A percentile compares a stretch with the other conserved stretches of the same genome.
These are phyloP conservation scores for Iselma pallidipennis DNA, from an alignment of 2,888 invertebrate genomes.

Conservation along the genomic window DNA sequence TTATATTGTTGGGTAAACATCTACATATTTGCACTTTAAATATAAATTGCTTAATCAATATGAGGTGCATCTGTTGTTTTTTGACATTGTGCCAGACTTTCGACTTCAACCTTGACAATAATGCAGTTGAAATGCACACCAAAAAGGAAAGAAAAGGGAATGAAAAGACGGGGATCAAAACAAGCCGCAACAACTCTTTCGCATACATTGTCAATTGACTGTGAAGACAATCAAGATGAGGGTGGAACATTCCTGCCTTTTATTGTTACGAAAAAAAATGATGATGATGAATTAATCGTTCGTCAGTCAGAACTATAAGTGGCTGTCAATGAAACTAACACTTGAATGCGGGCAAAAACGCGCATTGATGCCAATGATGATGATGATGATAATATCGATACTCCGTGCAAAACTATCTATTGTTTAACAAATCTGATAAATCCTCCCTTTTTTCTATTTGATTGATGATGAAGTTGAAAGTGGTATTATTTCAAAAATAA, in stretches of 20 bases:
- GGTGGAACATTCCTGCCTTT: not conserved
- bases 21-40: constrained; percentile 12
- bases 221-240: not conserved
- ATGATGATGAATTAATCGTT: not conserved
- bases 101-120: not conserved
- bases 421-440: not conserved
- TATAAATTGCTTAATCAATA: constrained; percentile 23
- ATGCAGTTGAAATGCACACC: not conserved
- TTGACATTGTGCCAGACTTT: not conserved
- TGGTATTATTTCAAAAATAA: not conserved
- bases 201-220: not conserved
- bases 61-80: constrained; percentile 21
- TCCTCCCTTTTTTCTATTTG: not conserved
- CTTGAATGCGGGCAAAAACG: not conserved
- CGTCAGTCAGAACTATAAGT: not conserved
- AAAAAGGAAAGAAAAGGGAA: not conserved
- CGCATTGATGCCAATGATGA: too few relatives aligned
- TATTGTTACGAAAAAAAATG: not conserved
- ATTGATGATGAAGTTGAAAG: not conserved
- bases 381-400: too few relatives aligned
- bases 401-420: not conserved
- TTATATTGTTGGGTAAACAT: not conserved
- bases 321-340: too few relatives aligned
- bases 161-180: not conserved
- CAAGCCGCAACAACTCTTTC: not conserved